Percentiles rank a stretch among this genome's conserved stretches.
Conservation (phyloP, 2,888 invertebrate genomes). For the Patella ulyssiponensis region DNA sequence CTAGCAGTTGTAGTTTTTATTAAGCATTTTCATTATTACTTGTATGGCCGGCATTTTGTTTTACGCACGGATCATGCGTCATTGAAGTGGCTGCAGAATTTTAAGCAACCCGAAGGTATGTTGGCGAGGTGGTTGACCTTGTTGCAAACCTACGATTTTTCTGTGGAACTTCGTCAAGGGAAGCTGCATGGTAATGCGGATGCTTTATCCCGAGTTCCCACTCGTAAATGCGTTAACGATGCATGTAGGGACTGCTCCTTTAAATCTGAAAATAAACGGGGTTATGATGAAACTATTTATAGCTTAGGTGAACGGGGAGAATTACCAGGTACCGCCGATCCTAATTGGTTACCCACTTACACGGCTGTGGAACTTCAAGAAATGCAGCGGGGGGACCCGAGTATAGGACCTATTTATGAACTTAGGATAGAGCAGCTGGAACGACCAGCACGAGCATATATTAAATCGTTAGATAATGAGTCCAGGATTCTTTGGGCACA, state of each 20-base stretch:
- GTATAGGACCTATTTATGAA: neutral
- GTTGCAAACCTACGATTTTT: conserved; percentile 8
- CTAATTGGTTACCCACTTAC: neutral
- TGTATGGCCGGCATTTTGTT: neutral
- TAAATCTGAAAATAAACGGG: neutral
- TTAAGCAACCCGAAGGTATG: conserved; percentile 2
- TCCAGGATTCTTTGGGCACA: conserved; percentile 24
- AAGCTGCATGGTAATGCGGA: neutral
- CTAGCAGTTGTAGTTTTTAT: conserved; percentile 7
- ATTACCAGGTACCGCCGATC: neutral
- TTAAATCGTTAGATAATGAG: conserved; percentile 16
- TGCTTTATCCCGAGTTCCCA: neutral
- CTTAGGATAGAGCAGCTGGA: neutral
- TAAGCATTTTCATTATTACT: conserved; percentile 1
- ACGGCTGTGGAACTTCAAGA: neutral
- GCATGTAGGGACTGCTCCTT: neutral
- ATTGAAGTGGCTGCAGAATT: conserved; percentile 10
- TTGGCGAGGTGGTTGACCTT: no score
- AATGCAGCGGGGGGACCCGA: neutral
- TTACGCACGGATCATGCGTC: neutral
- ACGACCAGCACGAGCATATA: neutral
- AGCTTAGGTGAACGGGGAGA: neutral
- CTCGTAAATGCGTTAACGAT: neutral
- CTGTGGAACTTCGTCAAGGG: neutral
- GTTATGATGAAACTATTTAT: neutral